Base-by-base conservation (phyloP, 2,113 vertebrate species). In the Ahaetulla prasina region DNA sequence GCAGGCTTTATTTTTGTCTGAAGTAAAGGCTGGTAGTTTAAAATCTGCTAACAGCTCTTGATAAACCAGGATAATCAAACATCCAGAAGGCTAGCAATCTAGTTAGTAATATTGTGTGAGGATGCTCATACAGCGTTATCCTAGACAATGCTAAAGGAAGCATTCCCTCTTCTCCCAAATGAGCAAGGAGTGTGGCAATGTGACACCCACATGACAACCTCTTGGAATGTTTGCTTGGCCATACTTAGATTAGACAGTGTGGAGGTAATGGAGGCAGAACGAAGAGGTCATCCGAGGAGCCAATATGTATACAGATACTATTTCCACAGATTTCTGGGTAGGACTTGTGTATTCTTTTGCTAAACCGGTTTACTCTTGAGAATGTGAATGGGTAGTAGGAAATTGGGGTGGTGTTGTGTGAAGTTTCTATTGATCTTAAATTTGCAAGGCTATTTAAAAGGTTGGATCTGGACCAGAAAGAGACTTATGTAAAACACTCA, bases 291-390 rank as follows among this genome's bases (percentile, higher is more conserved):
- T 47, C 94, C 84, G 94, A 94, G 95, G 91, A 94, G 93, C 93
- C 92, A 93, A 88, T 93, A 96, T 95, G 94, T 94, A 96, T 87
- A 47, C 94, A 95, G 93, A 94, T 3, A 6, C 93, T 93, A 94
- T 93, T 89, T 86, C 94, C 89, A 93, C 80, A 94, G 94, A 94
- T 89, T 11, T 95, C 89, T 96, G 93, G 93, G 94, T 95, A 96
- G 94, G 94, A 87, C 18, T 94, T 94, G n/a, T 60, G 2, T 0
- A 90, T 92, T 90, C 89, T 93, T 94, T 91, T 94, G 3, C 91
- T 89, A 91, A 91, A 50, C 23, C 23, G 20, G 20, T 50, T 93
- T 89, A 68, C 12, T 91, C 93, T 92, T 88, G 47, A n/a, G 12
- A 30, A n/a, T 84, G 49, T 53, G 11, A 27, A 12, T 80, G n/a